Percentiles rank a stretch among this genome's conserved stretches.
Evolutionary conservation across 1,140 invertebrate genomes (phyloP).

Genomic region (Nymphalis io): DNA sequence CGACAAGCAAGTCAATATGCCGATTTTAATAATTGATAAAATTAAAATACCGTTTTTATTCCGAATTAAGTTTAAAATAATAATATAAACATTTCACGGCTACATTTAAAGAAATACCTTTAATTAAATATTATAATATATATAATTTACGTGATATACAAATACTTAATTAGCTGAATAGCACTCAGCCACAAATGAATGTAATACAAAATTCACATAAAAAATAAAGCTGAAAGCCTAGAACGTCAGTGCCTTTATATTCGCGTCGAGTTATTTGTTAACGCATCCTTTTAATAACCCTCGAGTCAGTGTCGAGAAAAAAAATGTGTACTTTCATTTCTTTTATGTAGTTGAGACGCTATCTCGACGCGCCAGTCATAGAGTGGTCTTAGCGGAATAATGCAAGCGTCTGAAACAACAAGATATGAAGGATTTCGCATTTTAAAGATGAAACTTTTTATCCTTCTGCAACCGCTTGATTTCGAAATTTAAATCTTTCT

Average conservation of each 20-base stretch:
- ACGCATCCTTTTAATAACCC: constrained; percentile 31
- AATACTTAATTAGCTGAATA: constrained; percentile 4
- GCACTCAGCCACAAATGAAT: neutral
- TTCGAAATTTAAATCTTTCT: constrained; percentile 27
- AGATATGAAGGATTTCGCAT: constrained; percentile 31
- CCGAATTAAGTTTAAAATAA: no score
- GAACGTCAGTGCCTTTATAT: constrained; percentile 18
- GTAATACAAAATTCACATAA: neutral
- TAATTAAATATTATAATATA: neutral
- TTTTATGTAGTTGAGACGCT: constrained; percentile 29
- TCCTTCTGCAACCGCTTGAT: constrained; percentile 15
- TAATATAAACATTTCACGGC: no score
- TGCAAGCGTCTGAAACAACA: constrained; percentile 30
- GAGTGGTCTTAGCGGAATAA: constrained; percentile 30
- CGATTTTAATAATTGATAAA: no score
- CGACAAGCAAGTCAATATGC: no score
- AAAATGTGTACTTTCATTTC: constrained; percentile 25
- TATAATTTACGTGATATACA: neutral
- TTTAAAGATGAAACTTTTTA: constrained; percentile 27
- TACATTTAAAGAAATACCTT: neutral
- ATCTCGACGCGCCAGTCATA: constrained; percentile 24
- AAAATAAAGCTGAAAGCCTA: neutral
- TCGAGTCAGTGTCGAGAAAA: constrained; percentile 20
- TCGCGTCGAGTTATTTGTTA: constrained; percentile 17
- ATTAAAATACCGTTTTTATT: no score